Base-by-base conservation (phyloP, 2,113 vertebrate genomes). In the Taxidea taxus region DNA sequence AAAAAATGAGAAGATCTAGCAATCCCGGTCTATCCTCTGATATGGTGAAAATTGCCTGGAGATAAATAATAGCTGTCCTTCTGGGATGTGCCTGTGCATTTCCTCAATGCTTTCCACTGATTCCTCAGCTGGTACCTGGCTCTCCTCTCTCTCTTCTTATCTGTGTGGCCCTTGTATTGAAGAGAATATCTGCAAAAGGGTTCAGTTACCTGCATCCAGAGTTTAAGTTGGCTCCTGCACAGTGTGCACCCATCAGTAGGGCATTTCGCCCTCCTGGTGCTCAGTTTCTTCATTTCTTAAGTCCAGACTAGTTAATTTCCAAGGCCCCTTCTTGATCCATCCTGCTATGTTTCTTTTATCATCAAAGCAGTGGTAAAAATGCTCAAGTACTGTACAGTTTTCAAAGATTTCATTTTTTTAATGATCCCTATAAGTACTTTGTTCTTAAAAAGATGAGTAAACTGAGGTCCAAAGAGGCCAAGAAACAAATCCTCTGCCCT, bases 291-390 rank as follows among this genome's bases (percentile, higher is more conserved):
- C 29, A 58, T 72, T 15, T 82, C 10, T 90, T 47, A 81, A 92
- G 91, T 86, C n/a, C 60, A 75, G 37, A 62, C 44, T 75, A 54
- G 34, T 97, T 54, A 81, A 81, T 94, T 95, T 82, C 64, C 62
- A 92, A 60, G 49, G 5, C 74, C 21, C 14, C 37, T 87, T 91
- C 37, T 39, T 82, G 49, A 10, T 27, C 47, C 49, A 31, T 87
- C 42, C 31, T 29, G 14, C 54, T 66, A 37, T 70, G 14, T 39
- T 85, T 62, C 44, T 85, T 58, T 34, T 82, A 37, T 56, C 77
- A 54, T 54, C 31, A 72, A 80, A 92, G 90, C 4, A 77, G 37
- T 77, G 58, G 82, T 82, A 86, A 95, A 95, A 70, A 62, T 56
- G 10, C 49, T 34, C 9, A 56, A 31, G 21, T n/a, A 82, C 18